phyloP scores from a whole-genome alignment of 30 jellyfish, hydroid and myxozoan genomes.

The Pseudorhiza aurosa region DNA sequence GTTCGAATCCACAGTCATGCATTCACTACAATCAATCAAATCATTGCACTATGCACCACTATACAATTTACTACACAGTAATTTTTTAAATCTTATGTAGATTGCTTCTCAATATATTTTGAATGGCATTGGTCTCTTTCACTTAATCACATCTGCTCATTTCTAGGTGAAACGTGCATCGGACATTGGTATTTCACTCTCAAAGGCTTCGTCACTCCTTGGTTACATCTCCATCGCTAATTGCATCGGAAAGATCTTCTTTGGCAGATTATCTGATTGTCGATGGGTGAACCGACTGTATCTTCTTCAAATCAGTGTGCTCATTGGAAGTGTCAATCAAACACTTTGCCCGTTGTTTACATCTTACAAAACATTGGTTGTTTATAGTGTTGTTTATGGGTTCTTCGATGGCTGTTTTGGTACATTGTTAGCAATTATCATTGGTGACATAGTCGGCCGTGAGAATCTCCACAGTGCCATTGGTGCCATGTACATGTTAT shows the following conservation, averaged over 20 bases:
- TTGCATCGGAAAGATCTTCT: conserved; percentile 59
- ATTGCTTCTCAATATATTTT: no score
- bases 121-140: no score
- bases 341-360: conserved; percentile 54
- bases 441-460: conserved; percentile 66
- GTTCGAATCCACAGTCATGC: no score
- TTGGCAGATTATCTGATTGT: conserved; percentile 55
- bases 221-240: conserved; percentile 69
- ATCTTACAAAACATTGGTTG: conserved; percentile 13
- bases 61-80: no score
- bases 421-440: conserved; percentile 41
- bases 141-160: not conserved
- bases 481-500: conserved; percentile 66
- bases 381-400: conserved; percentile 45
- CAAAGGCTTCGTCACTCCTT: conserved; percentile 65
- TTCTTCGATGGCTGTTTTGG: conserved; percentile 70
- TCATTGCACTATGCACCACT: no score
- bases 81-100: no score
- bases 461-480: conserved; percentile 59
- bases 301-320: conserved; percentile 36
- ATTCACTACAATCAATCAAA: no score
- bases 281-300: conserved; percentile 52
- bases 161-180: conserved; percentile 63
- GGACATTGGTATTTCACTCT: conserved; percentile 10
- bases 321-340: conserved; percentile 47